These are phyloP conservation scores for Delphinus delphis DNA, from an alignment of 2,113 vertebrate genomes.

Conservation along the genomic window DNA sequence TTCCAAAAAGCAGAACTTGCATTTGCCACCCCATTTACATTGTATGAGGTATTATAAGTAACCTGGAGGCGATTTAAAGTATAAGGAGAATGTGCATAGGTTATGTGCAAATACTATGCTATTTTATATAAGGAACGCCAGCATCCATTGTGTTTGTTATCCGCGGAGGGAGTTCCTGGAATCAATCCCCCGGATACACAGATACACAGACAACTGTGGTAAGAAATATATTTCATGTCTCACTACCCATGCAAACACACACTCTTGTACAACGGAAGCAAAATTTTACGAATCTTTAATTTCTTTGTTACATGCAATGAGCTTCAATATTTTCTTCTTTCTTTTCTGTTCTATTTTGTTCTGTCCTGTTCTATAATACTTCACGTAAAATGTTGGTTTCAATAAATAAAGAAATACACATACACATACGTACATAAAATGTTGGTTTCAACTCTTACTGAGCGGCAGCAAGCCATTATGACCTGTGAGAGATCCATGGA, in stretches of 20 bases:
- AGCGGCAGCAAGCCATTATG: background rate
- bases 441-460: background rate
- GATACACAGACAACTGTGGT: background rate
- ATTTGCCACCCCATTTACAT: background rate
- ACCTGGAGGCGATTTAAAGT: background rate
- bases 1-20: background rate
- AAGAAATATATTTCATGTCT: background rate
- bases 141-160: background rate
- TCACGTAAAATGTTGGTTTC: background rate
- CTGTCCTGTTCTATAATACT: background rate
- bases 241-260: background rate
- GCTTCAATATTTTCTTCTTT: background rate
- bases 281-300: background rate
- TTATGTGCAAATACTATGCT: background rate
- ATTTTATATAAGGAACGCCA: background rate
- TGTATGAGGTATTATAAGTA: background rate
- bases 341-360: background rate
- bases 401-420: background rate
- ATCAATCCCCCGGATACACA: background rate
- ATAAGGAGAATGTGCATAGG: background rate
- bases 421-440: background rate
- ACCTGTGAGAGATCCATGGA: background rate
- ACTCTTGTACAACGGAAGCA: accelerated
- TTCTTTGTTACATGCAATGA: background rate
- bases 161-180: background rate